Conservation (phyloP, 1,140 invertebrate genomes). For the Neocloeon triangulifer region DNA sequence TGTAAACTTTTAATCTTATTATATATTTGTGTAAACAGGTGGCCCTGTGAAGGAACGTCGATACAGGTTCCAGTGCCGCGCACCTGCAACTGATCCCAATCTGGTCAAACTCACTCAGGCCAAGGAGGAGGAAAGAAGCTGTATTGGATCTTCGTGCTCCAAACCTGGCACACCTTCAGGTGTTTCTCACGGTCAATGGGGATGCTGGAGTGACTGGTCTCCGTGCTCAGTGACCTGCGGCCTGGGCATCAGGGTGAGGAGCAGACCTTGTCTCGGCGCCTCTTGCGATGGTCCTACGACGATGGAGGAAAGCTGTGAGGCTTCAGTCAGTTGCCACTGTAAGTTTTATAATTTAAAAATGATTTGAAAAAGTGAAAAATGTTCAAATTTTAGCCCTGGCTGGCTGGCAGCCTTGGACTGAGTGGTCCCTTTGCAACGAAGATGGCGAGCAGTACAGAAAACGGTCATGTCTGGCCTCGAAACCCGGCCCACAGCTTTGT, state of each 20-base stretch:
- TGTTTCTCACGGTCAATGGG: conserved; percentile 32
- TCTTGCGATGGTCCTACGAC: conserved; percentile 23
- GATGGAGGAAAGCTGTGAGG: conserved; percentile 26
- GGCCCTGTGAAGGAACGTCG: conserved; percentile 40
- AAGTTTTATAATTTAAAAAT: conserved; percentile 11
- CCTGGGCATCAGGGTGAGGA: conserved; percentile 31
- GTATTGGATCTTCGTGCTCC: conserved; percentile 32
- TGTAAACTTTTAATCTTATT: no score
- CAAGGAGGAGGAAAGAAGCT: conserved; percentile 58
- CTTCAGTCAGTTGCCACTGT: conserved; percentile 31
- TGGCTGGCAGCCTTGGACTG: conserved; percentile 40
- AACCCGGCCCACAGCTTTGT: conserved; percentile 30
- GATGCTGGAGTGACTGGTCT: conserved; percentile 66
- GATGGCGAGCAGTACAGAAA: conserved; percentile 37
- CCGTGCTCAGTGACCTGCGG: conserved; percentile 52
- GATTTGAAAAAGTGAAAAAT: not conserved
- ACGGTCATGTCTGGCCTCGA: conserved; percentile 27
- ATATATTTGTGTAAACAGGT: no score
- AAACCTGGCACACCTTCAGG: conserved; percentile 9
- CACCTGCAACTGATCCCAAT: conserved; percentile 39
- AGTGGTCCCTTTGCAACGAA: conserved; percentile 41
- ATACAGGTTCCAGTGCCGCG: conserved; percentile 52
- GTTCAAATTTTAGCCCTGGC: conserved; percentile 19
- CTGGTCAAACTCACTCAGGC: conserved; percentile 32
- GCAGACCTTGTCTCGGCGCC: conserved; percentile 27